Evolutionary conservation across 2,113 vertebrate species (phyloP), one percentile per base, ranked within the genome.

Genomic region (Pionites leucogaster): DNA sequence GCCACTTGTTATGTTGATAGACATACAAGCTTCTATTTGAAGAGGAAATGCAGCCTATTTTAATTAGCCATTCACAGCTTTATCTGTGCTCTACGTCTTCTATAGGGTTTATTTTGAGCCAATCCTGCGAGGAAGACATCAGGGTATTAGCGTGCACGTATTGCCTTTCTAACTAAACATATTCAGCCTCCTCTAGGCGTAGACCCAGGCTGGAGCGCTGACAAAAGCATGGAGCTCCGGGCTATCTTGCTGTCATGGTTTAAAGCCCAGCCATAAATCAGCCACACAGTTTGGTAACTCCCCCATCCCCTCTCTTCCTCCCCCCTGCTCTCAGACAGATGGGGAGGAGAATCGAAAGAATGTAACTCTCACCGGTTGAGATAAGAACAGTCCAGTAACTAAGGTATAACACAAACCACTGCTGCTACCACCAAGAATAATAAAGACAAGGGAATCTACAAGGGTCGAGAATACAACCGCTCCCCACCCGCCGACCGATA

Each of bases 171-270:
- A 13, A 62, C 16, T 18, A 39, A 59, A 8, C 19, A 53, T 18
- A 35, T 8, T 31, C 13, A 49, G 13, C 20, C 28, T 77, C n/a
- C 20, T 49, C 8, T 7, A 16, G 10, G 7, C 10, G 1, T 4
- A 20, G 69, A 71, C 13, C 9, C 0, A 0, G 2, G 55, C 6
- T 39, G 31, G 39, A 69, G 3, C 6, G 17, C 25, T 8, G 18
- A 29, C 17, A 78, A 74, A 65, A 65, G 9, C 3, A 1, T 11
- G 5, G 10, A 65, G 17, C 5, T n/a, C 17, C 8, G 7, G 22
- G 3, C 0, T 6, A 17, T 23, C 15, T 70, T 9, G 47, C 47
- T 47, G 47, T 47, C 11, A 2, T 23, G 22, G 22, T 23, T 47
- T 47, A 47, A 47, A 47, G 46, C 46, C 46, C 46, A 47, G 20